These are phyloP conservation scores for Prietella phreatophila DNA, from an alignment of 2,113 vertebrate genomes.

Conservation along the genomic window DNA sequence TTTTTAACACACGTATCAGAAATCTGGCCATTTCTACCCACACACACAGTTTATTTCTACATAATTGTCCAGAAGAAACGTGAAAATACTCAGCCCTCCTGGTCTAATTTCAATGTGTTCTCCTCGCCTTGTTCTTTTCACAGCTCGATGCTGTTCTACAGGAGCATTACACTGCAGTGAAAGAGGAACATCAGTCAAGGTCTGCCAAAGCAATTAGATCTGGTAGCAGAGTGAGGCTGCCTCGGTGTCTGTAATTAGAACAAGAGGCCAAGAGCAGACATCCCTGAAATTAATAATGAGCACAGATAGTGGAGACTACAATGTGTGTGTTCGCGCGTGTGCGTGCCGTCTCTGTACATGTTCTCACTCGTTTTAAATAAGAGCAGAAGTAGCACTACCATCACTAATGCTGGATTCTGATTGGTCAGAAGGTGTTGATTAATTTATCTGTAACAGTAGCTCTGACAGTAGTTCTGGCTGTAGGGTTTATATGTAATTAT, in stretches of 20 bases:
- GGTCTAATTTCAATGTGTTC: background rate
- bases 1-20: background rate
- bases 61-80: background rate
- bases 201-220: slow-evolving; percentile 45
- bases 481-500: too few relatives aligned
- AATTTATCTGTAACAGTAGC: background rate
- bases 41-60: background rate
- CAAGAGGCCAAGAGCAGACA: slow-evolving; percentile 38
- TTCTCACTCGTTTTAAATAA: background rate
- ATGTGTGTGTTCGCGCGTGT: background rate
- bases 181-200: slow-evolving; percentile 44
- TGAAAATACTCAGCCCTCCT: background rate
- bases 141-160: slow-evolving; percentile 26
- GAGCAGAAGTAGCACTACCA: background rate
- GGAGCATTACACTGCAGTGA: slow-evolving; percentile 36
- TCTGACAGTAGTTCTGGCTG: background rate
- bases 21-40: background rate
- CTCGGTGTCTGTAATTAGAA: slow-evolving; percentile 26
- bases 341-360: background rate
- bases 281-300: slow-evolving; percentile 42
- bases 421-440: background rate
- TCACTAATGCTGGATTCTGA: background rate
- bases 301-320: slow-evolving; percentile 4
- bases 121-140: slow-evolving; percentile 10
- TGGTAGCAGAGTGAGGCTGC: slow-evolving; percentile 28